Evolutionary conservation across 2,888 invertebrate genomes (phyloP).

Genomic region (Orchesella flavescens): DNA sequence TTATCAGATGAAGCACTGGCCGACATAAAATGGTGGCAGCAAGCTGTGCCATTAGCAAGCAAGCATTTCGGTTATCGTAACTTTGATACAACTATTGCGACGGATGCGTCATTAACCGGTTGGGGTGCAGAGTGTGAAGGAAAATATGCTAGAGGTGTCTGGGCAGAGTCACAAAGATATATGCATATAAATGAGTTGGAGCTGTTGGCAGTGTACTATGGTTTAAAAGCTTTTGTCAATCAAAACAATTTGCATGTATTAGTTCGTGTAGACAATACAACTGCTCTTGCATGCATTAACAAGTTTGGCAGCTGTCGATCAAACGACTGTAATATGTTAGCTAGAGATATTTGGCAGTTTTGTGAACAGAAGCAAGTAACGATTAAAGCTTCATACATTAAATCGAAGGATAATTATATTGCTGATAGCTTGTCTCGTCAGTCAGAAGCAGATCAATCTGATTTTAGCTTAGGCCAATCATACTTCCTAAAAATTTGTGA

Average conservation of each 20-base stretch:
- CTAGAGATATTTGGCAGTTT: conserved; percentile 42
- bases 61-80: neutral
- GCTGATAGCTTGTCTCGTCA: conserved; percentile 34
- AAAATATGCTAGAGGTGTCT: neutral
- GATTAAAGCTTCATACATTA: conserved; percentile 41
- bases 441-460: conserved; percentile 1
- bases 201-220: neutral
- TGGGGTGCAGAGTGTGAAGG: neutral
- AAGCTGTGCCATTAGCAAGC: neutral
- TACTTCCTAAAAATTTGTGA: conserved; percentile 12
- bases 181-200: conserved; percentile 14
- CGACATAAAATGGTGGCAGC: conserved; percentile 14
- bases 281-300: conserved; percentile 52
- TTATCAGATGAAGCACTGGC: neutral
- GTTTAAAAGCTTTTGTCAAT: neutral
- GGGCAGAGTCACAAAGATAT: neutral
- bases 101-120: conserved; percentile 12
- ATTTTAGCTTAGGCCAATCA: conserved; percentile 13
- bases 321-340: neutral
- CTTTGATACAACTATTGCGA: neutral
- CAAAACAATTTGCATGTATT: neutral
- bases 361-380: too few species aligned
- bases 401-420: conserved; percentile 8
- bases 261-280: conserved; percentile 50
- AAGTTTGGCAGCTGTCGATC: conserved; percentile 32